phyloP scores from a whole-genome alignment of 2,888 invertebrate species.

The Lycia hirtaria region DNA sequence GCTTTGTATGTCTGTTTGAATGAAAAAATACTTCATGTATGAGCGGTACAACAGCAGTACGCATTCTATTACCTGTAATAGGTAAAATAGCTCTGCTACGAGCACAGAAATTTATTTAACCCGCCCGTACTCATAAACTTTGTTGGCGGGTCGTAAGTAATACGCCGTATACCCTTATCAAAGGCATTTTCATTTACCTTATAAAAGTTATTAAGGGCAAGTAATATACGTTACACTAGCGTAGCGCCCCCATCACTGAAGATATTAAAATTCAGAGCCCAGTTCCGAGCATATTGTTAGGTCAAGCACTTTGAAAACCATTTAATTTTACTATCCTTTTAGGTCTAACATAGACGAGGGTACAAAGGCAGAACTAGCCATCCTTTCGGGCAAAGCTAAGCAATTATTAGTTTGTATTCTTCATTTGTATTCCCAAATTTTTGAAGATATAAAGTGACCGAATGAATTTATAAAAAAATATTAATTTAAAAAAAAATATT shows the following conservation, averaged over 20 bases:
- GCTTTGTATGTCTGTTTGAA: too few relatives aligned
- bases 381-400: too few relatives aligned
- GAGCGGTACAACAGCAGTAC: too few relatives aligned
- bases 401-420: constrained; percentile 42
- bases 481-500: too few relatives aligned
- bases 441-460: too few relatives aligned
- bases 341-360: constrained; percentile 22
- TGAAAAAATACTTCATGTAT: too few relatives aligned
- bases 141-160: constrained; percentile 4
- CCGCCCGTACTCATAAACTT: constrained; percentile 6
- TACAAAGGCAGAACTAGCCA: constrained; percentile 19
- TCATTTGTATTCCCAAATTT: too few relatives aligned
- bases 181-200: constrained; percentile 6
- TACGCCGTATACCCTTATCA: constrained; percentile 5
- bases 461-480: too few relatives aligned
- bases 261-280: constrained; percentile 23
- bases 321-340: constrained; percentile 33
- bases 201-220: constrained; percentile 5
- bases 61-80: not conserved
- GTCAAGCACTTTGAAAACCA: constrained; percentile 29
- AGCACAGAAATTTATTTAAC: not conserved
- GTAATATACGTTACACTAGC: constrained; percentile 3
- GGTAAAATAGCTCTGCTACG: not conserved
- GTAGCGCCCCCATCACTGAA: constrained; percentile 7
- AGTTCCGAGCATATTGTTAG: constrained; percentile 21